These are phyloP conservation scores for Drosophila triauraria DNA, from an alignment of 1,140 invertebrate genomes.

Conservation along the genomic window DNA sequence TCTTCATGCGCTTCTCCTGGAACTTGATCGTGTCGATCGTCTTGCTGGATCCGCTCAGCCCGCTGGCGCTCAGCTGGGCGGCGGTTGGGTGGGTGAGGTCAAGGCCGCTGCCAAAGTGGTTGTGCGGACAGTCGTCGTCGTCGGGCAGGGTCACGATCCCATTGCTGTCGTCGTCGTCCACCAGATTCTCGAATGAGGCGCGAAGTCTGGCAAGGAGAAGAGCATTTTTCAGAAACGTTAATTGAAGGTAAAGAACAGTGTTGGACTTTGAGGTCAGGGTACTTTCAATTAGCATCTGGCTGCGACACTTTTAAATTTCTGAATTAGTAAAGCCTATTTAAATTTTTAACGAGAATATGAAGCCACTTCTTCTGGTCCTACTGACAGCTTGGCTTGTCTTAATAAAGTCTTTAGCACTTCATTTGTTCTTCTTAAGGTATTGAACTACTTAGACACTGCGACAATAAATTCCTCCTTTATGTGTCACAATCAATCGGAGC, in stretches of 20 bases:
- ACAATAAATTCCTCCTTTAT: conserved; percentile 4
- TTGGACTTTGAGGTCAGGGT: neutral
- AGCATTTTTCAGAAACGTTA: neutral
- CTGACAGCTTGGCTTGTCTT: no score
- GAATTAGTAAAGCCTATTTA: neutral
- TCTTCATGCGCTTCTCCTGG: conserved; percentile 92
- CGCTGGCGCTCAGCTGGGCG: conserved; percentile 63
- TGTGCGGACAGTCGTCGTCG: conserved; percentile 87
- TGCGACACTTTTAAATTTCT: neutral
- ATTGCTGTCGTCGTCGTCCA: conserved; percentile 86
- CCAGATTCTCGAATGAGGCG: conserved; percentile 89
- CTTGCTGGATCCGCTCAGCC: conserved; percentile 72
- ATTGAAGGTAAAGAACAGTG: neutral
- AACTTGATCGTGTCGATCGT: conserved; percentile 90
- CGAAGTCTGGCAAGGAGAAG: conserved; percentile 85
- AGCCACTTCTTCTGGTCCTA: no score
- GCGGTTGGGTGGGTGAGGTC: conserved; percentile 64
- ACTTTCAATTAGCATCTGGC: neutral
- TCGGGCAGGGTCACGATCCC: conserved; percentile 92
- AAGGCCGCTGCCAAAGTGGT: conserved; percentile 65
- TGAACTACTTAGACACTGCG: neutral
- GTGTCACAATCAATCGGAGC: conserved; percentile 13
- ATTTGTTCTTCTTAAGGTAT: neutral
- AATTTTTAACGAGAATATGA: neutral
- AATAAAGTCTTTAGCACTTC: neutral